Evolutionary conservation across 2,113 vertebrate species (phyloP), one percentile per base, ranked within the genome.

Genomic region (Nestor notabilis): DNA sequence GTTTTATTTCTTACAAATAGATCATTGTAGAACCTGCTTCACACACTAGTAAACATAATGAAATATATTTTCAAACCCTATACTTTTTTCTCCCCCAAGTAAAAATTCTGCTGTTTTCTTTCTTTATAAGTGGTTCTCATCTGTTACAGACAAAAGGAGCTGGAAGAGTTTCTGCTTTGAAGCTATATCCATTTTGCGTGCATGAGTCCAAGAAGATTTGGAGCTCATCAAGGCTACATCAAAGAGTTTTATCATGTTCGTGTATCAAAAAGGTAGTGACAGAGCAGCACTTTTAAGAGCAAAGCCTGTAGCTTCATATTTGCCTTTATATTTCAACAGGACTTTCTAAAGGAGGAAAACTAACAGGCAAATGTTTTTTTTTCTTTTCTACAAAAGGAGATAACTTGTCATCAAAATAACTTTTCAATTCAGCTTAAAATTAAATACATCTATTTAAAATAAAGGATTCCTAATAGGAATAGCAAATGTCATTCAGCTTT

Each of bases 101-200:
- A 86, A 17, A 61, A 65, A 47, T 90, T 92, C 41, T 75, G 25
- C 64, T 66, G 13, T 76, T 74, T 89, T 86, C 49, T 87, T 77
- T 77, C 33, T 63, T 90, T 58, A 78, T 80, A 96, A 93, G 55
- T 24, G 2, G 11, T 87, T 8, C 13, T 91, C 41, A 80, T 93
- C 58, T 84, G 23, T 91, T 91, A 66, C 7, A 91, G 44, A 83
- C 43, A 66, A 78, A 95, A 95, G 61, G 19, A 83, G 25, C 35
- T 47, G 20, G 43, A 95, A 90, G 53, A 82, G 68, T 83, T 89
- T 94, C 50, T 87, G 55, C 96, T 97, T 97, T 97, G 96, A 97
- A 96, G 84, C n/a, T 78, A 17, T 28, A 68, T 63, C 64, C 66
- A 88, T 90, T 95, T 94, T 94, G 74, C 55, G 89, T 95, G 76